Base-by-base conservation (phyloP, 1,140 invertebrate species). In the Pteromalus puparum region DNA sequence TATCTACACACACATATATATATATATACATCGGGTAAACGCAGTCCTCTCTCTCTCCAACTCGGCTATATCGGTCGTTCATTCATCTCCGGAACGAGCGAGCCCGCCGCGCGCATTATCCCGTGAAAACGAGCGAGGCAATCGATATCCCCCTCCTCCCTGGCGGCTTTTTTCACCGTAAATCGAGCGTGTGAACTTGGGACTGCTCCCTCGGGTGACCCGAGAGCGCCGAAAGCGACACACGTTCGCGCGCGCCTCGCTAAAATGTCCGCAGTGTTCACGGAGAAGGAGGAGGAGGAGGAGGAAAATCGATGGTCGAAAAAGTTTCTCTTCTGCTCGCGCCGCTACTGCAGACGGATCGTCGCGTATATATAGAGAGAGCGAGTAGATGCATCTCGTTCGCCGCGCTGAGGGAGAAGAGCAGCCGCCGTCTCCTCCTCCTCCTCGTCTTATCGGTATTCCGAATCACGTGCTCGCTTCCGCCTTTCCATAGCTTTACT, bases 301-400 rank as follows among this genome's bases (percentile, higher is more conserved):
- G 46, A 48, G 46, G 82, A 21, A 85, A 87, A 86, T 90, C 89
- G 89, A 90, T 90, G 90, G 90, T 91, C 87, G 90, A 90, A 89
- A 90, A 91, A 90, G 85, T 91, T 90, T 89, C 38, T 61, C 53
- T 61, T 61, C 30, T 87, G 80, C 87, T 89, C n/a, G 38, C 53
- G 53, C 53, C 21, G 53, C 18, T 42, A 42, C 38, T 61, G 53
- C n/a, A 81, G 68, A 73, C 30, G 18, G 80, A 81, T 81, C 28
- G 24, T 61, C 70, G 81, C 9, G 24, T 46, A 21, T 46, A 42
- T 42, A 34, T 34, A 34, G 34, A 42, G 38, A 42, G 38, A 6
- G 38, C 65, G 34, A 46, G 24, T 1, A 48, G 53, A 75, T 76
- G 28, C 73, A 68, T 76, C 73, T 82, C 73, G 38, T 74, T 61